Conservation (phyloP, 2,113 vertebrate genomes). For the Eupsittula cactorum region DNA sequence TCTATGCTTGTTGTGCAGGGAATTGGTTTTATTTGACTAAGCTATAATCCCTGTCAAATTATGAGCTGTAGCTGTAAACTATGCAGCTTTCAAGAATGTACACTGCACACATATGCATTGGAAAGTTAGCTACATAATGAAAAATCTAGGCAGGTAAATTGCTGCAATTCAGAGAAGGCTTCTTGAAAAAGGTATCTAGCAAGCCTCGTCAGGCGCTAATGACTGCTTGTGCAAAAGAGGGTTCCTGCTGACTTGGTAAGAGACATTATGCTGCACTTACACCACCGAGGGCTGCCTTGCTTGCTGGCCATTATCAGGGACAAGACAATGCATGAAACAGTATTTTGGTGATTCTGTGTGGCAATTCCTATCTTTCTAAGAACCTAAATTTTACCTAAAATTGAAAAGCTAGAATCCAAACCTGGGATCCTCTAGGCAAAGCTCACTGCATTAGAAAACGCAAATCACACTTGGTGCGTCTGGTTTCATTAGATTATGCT, state of each 20-base stretch:
- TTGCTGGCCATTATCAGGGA: neutral
- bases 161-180: constrained; percentile 12
- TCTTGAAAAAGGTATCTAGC: neutral
- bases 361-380: neutral
- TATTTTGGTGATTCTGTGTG: neutral
- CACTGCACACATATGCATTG: neutral
- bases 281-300: neutral
- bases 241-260: neutral
- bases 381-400: neutral
- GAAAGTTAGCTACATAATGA: constrained; percentile 2
- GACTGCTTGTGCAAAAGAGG: neutral
- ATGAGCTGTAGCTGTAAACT: constrained; percentile 6
- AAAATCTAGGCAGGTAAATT: constrained; percentile 28
- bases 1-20: neutral
- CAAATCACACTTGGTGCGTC: neutral
- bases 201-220: neutral
- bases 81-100: neutral
- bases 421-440: neutral
- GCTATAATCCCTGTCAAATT: constrained; percentile 2
- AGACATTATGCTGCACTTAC: neutral
- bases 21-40: constrained; percentile 7
- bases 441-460: neutral
- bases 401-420: neutral
- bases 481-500: neutral
- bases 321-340: neutral